Evolutionary conservation across 2,888 invertebrate species (phyloP).

Genomic region (Crossocerus cetratus): DNA sequence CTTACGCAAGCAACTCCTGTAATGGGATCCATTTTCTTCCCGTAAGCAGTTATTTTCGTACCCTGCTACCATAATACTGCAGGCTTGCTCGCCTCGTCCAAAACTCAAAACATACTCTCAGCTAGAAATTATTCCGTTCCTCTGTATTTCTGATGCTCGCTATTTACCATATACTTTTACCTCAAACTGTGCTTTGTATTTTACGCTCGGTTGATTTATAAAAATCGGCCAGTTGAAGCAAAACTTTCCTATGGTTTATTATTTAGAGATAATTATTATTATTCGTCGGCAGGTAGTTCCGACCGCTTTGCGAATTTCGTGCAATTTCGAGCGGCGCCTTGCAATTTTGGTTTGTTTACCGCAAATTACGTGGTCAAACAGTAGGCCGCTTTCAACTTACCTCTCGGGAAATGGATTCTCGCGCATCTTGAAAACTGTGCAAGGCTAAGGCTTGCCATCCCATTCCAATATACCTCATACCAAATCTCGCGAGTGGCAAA

Average conservation of each 20-base stretch:
- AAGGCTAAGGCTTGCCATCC: not conserved
- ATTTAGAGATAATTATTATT: conserved; percentile 33
- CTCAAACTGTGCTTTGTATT: no score
- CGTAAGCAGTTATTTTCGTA: not conserved
- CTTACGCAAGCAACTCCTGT: not conserved
- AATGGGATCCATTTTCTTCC: not conserved
- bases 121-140: no score
- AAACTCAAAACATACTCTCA: not conserved
- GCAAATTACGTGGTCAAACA: conserved; percentile 21
- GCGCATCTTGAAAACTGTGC: conserved; percentile 6
- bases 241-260: no score
- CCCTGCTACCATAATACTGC: not conserved
- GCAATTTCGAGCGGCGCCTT: conserved; percentile 21
- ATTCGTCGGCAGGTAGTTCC: not conserved
- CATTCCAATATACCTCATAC: no score
- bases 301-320: conserved; percentile 27
- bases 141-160: no score
- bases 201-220: no score
- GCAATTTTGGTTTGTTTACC: conserved; percentile 2
- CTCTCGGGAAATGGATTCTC: not conserved
- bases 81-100: not conserved
- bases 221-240: no score
- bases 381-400: conserved; percentile 18
- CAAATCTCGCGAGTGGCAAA: no score
- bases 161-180: not conserved